Conservation (phyloP, 2,888 invertebrate species). For the Eupithecia abbreviata region DNA sequence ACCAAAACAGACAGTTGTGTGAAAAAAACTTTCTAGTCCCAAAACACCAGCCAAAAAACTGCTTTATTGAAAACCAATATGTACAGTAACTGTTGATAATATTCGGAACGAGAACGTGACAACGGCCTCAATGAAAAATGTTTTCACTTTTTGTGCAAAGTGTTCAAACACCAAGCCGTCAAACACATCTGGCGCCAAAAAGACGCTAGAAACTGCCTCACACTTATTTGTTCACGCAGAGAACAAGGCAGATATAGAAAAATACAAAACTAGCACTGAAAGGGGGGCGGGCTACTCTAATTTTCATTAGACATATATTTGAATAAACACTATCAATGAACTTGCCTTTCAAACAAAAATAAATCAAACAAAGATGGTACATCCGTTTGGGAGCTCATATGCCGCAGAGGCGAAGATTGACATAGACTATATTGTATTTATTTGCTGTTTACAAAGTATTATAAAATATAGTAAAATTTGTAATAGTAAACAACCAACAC, state of each 20-base stretch:
- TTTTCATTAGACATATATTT: background rate
- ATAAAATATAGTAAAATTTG: too few species aligned
- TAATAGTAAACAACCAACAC: too few species aligned
- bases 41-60: slow-evolving; percentile 1
- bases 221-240: background rate
- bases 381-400: too few species aligned
- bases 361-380: too few species aligned
- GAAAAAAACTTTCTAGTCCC: background rate
- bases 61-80: slow-evolving; percentile 43
- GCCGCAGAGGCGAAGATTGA: too few species aligned
- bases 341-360: background rate
- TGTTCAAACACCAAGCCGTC: slow-evolving; percentile 38
- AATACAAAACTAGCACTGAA: background rate
- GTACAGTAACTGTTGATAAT: slow-evolving; percentile 49
- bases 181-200: slow-evolving; percentile 59
- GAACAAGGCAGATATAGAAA: background rate
- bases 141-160: slow-evolving; percentile 53
- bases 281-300: too few species aligned
- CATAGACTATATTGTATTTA: too few species aligned
- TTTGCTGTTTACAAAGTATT: too few species aligned
- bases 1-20: background rate
- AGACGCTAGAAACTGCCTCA: slow-evolving; percentile 46
- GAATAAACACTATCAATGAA: background rate
- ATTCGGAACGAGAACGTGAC: slow-evolving; percentile 53
- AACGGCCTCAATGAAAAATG: slow-evolving; percentile 54